These are phyloP conservation scores for Tor tambroides DNA, from an alignment of 2,113 vertebrate species.

Conservation along the genomic window DNA sequence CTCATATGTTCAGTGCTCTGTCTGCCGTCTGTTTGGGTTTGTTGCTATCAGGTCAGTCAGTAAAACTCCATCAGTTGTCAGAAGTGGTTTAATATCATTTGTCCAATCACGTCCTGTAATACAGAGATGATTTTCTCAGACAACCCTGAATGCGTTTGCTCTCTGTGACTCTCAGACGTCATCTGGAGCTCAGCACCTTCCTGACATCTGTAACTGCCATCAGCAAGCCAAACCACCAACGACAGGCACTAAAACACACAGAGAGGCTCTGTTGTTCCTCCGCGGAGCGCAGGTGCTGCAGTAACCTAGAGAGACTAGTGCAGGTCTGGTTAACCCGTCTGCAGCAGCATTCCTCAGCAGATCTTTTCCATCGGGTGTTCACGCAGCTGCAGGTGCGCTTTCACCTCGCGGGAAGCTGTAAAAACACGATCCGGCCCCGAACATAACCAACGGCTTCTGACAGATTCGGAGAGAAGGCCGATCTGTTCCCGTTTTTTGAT, in stretches of 20 bases:
- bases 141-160: not conserved
- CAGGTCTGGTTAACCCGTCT: constrained; percentile 41
- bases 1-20: no score
- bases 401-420: not conserved
- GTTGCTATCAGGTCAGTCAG: not conserved
- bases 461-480: no score
- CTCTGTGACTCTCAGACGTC: no score
- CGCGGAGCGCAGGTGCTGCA: constrained; percentile 3
- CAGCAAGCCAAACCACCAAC: constrained; percentile 46
- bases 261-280: not conserved
- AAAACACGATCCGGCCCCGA: not conserved
- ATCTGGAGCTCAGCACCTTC: no score
- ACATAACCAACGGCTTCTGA: no score
- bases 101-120: not conserved
- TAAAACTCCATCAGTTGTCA: no score
- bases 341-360: no score
- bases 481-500: not conserved
- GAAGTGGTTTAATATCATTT: not conserved
- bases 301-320: constrained; percentile 21
- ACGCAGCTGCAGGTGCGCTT: not conserved
- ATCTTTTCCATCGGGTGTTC: not conserved
- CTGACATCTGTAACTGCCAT: constrained; percentile 46
- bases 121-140: not conserved
- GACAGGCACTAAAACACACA: constrained; percentile 4
- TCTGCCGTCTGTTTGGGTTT: not conserved